Conservation (phyloP, 1,140 invertebrate genomes). For the Calephelis nemesis region DNA sequence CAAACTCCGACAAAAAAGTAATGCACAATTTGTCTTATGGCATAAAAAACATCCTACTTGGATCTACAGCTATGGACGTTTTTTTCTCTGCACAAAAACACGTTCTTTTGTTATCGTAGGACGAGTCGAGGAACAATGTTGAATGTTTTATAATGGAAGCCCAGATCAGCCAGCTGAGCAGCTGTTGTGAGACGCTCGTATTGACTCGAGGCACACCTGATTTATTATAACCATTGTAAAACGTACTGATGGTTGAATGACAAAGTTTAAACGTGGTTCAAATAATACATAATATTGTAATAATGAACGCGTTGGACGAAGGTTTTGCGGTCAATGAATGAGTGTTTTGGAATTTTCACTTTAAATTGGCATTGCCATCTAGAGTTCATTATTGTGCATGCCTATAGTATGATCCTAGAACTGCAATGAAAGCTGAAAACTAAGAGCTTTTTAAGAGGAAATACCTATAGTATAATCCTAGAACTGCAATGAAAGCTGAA, state of each 20-base stretch:
- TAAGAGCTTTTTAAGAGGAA: too few species aligned
- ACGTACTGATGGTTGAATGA: not conserved
- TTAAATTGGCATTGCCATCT: too few species aligned
- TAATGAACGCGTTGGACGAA: not conserved
- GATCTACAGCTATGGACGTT: not conserved
- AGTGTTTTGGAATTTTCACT: too few species aligned
- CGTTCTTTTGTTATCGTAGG: constrained; percentile 28
- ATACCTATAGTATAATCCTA: too few species aligned
- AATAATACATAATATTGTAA: constrained; percentile 6
- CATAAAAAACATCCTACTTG: constrained; percentile 7
- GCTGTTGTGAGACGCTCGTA: constrained; percentile 23
- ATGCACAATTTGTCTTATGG: constrained; percentile 4
- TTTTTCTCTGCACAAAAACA: constrained; percentile 10
- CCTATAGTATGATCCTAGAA: too few species aligned
- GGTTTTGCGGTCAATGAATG: too few species aligned
- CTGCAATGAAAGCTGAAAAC: too few species aligned
- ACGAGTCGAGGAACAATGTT: constrained; percentile 32
- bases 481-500: too few species aligned
- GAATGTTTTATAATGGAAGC: constrained; percentile 34
- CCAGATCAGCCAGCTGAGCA: constrained; percentile 22
- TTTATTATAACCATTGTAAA: constrained; percentile 11
- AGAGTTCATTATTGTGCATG: too few species aligned
- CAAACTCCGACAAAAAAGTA: not conserved
- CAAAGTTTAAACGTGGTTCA: not conserved
- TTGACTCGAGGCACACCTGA: constrained; percentile 16